Percentiles rank a stretch among this genome's conserved stretches.
Conservation (phyloP, 1,140 invertebrate species). For the Drosophila persimilis region DNA sequence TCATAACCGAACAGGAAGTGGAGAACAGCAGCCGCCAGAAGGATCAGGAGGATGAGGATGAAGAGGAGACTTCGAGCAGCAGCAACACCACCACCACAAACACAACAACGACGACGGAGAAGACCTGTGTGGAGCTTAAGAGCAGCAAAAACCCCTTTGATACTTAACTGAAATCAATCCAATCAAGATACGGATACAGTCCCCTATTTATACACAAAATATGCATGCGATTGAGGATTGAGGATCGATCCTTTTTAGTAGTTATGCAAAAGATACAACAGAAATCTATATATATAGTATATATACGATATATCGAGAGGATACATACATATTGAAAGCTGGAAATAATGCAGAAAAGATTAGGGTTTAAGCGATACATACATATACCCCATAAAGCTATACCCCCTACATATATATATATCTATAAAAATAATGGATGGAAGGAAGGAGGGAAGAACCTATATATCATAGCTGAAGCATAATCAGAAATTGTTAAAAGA, state of each 20-base stretch:
- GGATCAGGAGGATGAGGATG: conserved; percentile 6
- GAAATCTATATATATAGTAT: conserved; percentile 52
- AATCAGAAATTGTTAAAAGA: conserved; percentile 47
- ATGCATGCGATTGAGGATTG: conserved; percentile 32
- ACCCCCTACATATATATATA: conserved; percentile 37
- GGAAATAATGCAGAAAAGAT: conserved; percentile 76
- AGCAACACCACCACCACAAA: conserved; percentile 61
- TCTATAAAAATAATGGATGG: conserved; percentile 39
- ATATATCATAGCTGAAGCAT: conserved; percentile 60
- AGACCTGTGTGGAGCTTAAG: conserved; percentile 62
- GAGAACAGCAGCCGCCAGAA: conserved; percentile 51
- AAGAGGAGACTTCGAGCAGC: conserved; percentile 59
- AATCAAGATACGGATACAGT: conserved; percentile 56
- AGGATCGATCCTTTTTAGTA: conserved; percentile 57
- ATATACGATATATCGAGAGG: conserved; percentile 49
- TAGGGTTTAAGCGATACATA: conserved; percentile 54
- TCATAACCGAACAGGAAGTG: conserved; percentile 91
- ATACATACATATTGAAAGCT: conserved; percentile 77
- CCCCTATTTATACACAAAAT: conserved; percentile 47
- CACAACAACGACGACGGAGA: conserved; percentile 66
- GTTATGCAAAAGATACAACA: conserved; percentile 50
- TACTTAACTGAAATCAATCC: conserved; percentile 25
- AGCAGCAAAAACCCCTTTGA: conserved; percentile 50
- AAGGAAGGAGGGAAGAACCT: conserved; percentile 7
- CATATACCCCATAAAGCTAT: neutral